Evolutionary conservation across 2,797 vertebrate genomes (phyloP), one percentile per base, ranked within the genome.

Genomic region (Sarcoramphus papa): DNA sequence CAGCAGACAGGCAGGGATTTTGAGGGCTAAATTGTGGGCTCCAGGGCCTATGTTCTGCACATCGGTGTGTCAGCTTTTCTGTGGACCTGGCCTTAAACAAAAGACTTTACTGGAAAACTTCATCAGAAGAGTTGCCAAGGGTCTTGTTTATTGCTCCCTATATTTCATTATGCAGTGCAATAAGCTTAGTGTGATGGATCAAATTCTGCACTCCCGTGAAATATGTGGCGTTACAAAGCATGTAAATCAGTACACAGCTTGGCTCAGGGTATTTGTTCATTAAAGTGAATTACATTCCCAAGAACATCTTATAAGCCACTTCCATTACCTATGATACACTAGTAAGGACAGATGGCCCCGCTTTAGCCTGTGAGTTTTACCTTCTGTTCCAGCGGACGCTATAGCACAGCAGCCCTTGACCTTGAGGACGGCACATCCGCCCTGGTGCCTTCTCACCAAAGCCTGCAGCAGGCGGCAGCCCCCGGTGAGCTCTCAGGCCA

Each of bases 71-170:
- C 63, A 40, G 53, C 63, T 57, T 33, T 40, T 47, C 77, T 37
- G 63, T 5, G 17, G 21, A 21, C 16, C 63, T 47, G 76, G 78
- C 43, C 60, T 64, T 56, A 48, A 77, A 86, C 37, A 77, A 74
- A 45, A 68, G 68, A 31, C 28, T 92, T 91, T 64, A 79, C 76
- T 22, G 85, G 85, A 79, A 93, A 83, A 83, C 21, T 70, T 45
- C 48, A 33, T 45, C 63, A 12, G 62, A 70, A 65, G 48, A 53
- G 37, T 65, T 78, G 85, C 85, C 72, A 70, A 35, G 48, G 89
- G 57, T 70, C 72, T 51, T 83, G 67, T 56, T 75, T 70, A 54
- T 78, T 79, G 68, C 69, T 75, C 40, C 82, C 47, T 28, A 1
- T 43, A 43, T 89, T 79, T 92, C 67, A 47, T 74, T 78, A 65